Evolutionary conservation across 1,140 invertebrate genomes (phyloP), one percentile per base, ranked within the genome.

Genomic region (Drosophila malerkotliana): DNA sequence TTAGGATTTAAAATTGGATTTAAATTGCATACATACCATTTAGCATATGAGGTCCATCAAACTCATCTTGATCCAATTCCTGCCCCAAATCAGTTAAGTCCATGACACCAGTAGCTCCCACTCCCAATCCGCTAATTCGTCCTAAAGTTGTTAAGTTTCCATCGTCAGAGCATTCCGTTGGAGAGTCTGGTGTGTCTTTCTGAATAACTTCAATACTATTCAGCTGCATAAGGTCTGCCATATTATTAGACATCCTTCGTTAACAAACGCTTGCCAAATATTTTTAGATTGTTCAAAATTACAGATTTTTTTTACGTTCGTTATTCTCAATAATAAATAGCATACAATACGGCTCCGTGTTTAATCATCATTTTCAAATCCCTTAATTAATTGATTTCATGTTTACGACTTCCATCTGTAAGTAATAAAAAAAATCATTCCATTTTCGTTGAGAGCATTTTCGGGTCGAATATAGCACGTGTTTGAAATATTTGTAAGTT

Each of bases 161-260:
- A 91, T 97, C 96, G 87, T 97, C 96, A 64, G 95, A 97, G 87
- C 96, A 95, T 66, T 95, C 96, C 77, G 95, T 96, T n/a, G 96
- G 95, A 49, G 96, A 97, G 59, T 95, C 96, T 63, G 96, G 94
- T 93, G 96, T 95, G 91, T 95, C 94, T 92, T 94, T 95, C 63
- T 94, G 93, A 90, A 93, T 93, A 64, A 93, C 93, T 66, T 94
- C 93, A 74, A 93, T 92, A 91, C 94, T 94, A 92, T 93, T 93
- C 85, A 93, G 92, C 72, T 94, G 93, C 85, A 95, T 94, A 85
- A 95, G 92, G 93, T 95, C 94, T 90, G 94, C 94, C 94, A 95
- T 95, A 41, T 58, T 80, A 2, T 18, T 44, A 14, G 3, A 14
- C 4, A 9, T 8, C 4, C 12, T 14, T n/a, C 0, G 4, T 12